Evolutionary conservation across 1,140 invertebrate genomes (phyloP), one percentile per base, ranked within the genome.

Genomic region (Doryteuthis pealeii): DNA sequence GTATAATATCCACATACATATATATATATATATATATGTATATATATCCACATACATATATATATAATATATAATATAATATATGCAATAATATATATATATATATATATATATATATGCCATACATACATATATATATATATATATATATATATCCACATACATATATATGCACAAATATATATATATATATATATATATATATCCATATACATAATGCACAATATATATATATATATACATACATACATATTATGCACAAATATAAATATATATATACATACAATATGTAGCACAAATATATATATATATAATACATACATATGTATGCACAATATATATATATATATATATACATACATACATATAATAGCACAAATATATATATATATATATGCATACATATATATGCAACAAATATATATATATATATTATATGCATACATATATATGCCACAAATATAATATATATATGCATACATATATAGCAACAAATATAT

Each of bases 101-200:
- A n/a, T n/a, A n/a, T n/a, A n/a, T n/a, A n/a, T n/a, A n/a, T n/a
- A n/a, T n/a, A n/a, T n/a, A 49, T 10, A 10, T 10, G 45, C 45
- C 22, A 10, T 28, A 58, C 15, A 58, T 58, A 58, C 15, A 58
- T 58, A 58, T 58, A 18, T 58, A 58, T 58, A 58, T 58, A 58
- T 58, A 58, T 58, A 58, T 58, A 58, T 58, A 58, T 58, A 58
- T 58, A 58, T 58, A 58, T 18, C 4, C 15, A n/a, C 15, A 58
- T 58, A 58, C 15, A 58, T 58, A 58, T 58, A 58, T 58, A 58
- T 58, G 15, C 15, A 58, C 15, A 18, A 5, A 58, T 18, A 18
- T 58, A n/a, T 28, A 58, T 58, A 58, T 58, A 58, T 58, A 58
- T 58, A 58, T 58, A 58, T 58, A 18, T 58, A 58, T 58, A 58